A percentile compares a stretch with the other conserved stretches of the same genome.
Evolutionary conservation across 30 jellyfish, hydroid and myxozoan species (phyloP).

Genomic region (Sanderia malayensis): DNA sequence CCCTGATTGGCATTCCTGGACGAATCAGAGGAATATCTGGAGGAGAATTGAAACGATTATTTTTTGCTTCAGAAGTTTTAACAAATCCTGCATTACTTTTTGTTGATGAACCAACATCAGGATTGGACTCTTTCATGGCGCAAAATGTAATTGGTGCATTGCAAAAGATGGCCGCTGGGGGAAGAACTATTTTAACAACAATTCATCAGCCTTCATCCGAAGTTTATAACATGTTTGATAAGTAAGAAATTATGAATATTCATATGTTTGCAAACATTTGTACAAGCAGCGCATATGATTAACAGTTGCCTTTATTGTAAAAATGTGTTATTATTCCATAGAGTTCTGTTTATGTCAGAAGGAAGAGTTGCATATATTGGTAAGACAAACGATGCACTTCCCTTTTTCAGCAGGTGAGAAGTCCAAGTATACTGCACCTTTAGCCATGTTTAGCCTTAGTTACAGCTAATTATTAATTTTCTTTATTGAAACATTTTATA

Average conservation of each 20-base stretch:
- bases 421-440: too few species aligned
- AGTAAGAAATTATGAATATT: too few species aligned
- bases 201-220: conserved; percentile 96
- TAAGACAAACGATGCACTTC: conserved; percentile 58
- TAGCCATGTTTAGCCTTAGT: too few species aligned
- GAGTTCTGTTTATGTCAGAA: conserved; percentile 82
- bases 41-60: conserved; percentile 87
- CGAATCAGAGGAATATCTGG: conserved; percentile 96
- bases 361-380: conserved; percentile 95
- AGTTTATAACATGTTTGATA: conserved; percentile 74
- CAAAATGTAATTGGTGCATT: conserved; percentile 79
- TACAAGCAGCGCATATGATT: too few species aligned
- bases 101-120: conserved; percentile 98
- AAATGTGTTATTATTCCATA: not conserved
- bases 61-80: conserved; percentile 94
- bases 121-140: conserved; percentile 94
- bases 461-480: too few species aligned
- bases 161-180: conserved; percentile 76
- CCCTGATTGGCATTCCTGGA: conserved; percentile 94
- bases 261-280: too few species aligned
- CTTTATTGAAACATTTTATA: too few species aligned
- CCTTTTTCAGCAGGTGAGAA: conserved; percentile 64
- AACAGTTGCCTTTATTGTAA: not conserved
- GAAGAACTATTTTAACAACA: conserved; percentile 82
- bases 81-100: conserved; percentile 86